These are phyloP conservation scores for Brachynemurus nebulosus DNA, from an alignment of 2,888 invertebrate species.

Conservation along the genomic window DNA sequence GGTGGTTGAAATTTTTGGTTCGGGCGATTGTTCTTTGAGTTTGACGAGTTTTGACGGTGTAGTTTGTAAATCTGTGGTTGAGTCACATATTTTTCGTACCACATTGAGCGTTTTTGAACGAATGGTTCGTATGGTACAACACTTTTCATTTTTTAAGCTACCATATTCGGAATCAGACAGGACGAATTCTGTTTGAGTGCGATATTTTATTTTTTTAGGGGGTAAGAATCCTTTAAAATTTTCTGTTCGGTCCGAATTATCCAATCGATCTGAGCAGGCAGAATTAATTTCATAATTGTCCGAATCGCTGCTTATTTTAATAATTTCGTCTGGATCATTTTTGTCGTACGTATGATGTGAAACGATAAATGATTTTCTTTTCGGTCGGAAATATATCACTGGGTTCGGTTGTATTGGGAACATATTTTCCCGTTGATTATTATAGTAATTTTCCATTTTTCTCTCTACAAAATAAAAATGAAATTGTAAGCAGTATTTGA, in stretches of 20 bases:
- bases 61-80: background rate
- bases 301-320: background rate
- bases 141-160: background rate
- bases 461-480: too few species aligned
- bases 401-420: too few species aligned
- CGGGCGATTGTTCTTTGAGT: constrained; percentile 1
- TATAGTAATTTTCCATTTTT: too few species aligned
- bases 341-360: background rate
- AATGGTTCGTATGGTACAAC: too few species aligned
- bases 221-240: too few species aligned
- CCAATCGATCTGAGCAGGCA: too few species aligned
- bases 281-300: too few species aligned
- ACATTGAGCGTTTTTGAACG: background rate
- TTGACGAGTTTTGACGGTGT: background rate
- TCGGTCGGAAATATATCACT: background rate
- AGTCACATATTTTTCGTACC: constrained; percentile 1
- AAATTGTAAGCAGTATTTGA: too few species aligned
- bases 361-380: background rate
- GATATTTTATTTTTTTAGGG: background rate
- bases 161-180: background rate
- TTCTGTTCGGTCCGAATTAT: too few species aligned
- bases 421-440: too few species aligned
- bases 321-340: background rate
- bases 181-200: background rate
- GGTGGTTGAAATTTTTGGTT: constrained; percentile 6